Evolutionary conservation across 2,888 invertebrate species (phyloP).

Genomic region (Malthinus flaveolus): DNA sequence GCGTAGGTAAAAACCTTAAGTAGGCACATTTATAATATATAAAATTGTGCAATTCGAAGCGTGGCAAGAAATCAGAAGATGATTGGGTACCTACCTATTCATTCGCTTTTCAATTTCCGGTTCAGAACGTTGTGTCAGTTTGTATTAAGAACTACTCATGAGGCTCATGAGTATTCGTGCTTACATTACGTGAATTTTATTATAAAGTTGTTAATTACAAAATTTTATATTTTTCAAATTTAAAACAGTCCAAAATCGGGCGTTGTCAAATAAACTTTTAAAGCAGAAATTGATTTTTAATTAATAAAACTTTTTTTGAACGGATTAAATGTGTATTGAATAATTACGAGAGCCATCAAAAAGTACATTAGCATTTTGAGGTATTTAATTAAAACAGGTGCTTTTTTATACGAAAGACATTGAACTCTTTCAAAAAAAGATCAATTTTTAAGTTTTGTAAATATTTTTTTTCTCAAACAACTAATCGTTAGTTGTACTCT

Average conservation of each 20-base stretch:
- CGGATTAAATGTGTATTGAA: neutral
- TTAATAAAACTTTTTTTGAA: slow-evolving; percentile 1
- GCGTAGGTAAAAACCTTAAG: no score
- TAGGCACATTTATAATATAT: no score
- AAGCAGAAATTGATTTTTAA: slow-evolving; percentile 3
- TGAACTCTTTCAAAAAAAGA: slow-evolving; percentile 1
- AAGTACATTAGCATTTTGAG: slow-evolving; percentile 1
- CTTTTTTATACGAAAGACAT: slow-evolving; percentile 4
- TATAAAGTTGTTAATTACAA: slow-evolving; percentile 7
- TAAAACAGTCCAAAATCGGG: neutral
- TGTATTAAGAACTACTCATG: slow-evolving; percentile 22
- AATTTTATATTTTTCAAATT: neutral
- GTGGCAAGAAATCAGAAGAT: slow-evolving; percentile 39
- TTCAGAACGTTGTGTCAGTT: slow-evolving; percentile 39
- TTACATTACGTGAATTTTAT: slow-evolving; percentile 18
- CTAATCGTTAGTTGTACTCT: no score
- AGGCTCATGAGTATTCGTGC: slow-evolving; percentile 21
- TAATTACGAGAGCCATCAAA: slow-evolving; percentile 3
- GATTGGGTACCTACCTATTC: slow-evolving; percentile 34
- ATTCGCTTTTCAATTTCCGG: slow-evolving; percentile 49
- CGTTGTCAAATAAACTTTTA: neutral
- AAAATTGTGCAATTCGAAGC: neutral
- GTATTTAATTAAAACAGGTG: slow-evolving; percentile 4
- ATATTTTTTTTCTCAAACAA: neutral
- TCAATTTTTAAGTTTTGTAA: slow-evolving; percentile 1